Conservation (phyloP, 64 coral and sea anemone species). For the Astreopora myriophthalma region DNA sequence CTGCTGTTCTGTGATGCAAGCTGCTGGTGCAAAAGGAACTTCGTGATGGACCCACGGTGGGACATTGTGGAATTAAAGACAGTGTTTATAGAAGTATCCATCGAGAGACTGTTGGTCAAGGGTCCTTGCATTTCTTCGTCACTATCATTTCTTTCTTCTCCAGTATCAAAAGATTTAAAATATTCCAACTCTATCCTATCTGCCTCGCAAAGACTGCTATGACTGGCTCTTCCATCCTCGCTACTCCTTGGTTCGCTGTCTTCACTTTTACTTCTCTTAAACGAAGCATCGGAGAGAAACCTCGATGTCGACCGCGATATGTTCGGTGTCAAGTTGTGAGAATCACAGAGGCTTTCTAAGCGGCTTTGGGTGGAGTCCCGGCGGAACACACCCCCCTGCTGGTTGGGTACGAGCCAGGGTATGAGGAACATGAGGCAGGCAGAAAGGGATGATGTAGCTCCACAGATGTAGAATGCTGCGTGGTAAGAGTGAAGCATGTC, state of each 20-base stretch:
- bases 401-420: slow-evolving; percentile 74
- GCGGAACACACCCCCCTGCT: slow-evolving; percentile 28
- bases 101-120: background rate
- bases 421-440: slow-evolving; percentile 90
- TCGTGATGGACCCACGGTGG: slow-evolving; percentile 45
- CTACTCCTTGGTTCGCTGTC: too few species aligned
- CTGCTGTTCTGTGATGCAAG: background rate
- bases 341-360: slow-evolving; percentile 30
- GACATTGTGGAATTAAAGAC: slow-evolving; percentile 46
- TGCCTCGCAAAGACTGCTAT: slow-evolving; percentile 4
- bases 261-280: background rate
- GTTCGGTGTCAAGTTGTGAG: background rate
- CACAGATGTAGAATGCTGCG: slow-evolving; percentile 91
- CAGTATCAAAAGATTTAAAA: background rate
- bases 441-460: slow-evolving; percentile 60
- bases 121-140: background rate
- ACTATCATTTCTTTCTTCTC: background rate
- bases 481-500: slow-evolving; percentile 87
- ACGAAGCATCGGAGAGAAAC: too few species aligned
- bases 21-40: slow-evolving; percentile 44
- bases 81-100: slow-evolving; percentile 46
- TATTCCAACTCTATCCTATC: background rate
- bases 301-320: background rate
- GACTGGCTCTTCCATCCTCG: too few species aligned
- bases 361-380: slow-evolving; percentile 69